Evolutionary conservation across 2,888 invertebrate genomes (phyloP).

Genomic region (Acanthosepion lycidas): DNA sequence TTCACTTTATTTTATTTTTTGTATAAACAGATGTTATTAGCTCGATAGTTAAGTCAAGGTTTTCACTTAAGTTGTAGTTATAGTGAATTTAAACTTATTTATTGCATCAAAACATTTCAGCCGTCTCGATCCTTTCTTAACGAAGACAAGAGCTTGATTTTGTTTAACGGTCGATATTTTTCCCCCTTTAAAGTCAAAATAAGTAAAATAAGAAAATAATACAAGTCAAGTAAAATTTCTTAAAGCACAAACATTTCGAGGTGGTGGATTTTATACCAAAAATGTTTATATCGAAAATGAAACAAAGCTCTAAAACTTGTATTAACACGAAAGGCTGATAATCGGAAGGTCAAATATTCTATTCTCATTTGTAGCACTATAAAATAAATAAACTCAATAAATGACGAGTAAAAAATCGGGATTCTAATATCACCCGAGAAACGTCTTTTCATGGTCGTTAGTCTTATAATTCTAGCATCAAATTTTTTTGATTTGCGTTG

Average conservation of each 20-base stretch:
- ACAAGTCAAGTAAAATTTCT: background rate
- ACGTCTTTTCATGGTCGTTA: no score
- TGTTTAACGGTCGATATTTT: background rate
- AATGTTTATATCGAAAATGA: background rate
- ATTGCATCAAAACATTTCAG: constrained; percentile 18
- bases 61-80: background rate
- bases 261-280: background rate
- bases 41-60: background rate
- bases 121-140: background rate
- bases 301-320: background rate
- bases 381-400: no score
- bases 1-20: background rate
- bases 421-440: no score
- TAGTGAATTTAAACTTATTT: background rate
- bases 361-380: no score
- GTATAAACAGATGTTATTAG: background rate
- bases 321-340: background rate
- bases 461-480: no score
- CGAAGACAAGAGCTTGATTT: background rate
- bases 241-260: background rate
- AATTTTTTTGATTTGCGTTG: no score
- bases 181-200: background rate
- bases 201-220: background rate
- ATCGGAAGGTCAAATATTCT: background rate
- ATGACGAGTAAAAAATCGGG: no score